Base-by-base conservation (phyloP, 1,140 invertebrate species). In the Danaus plexippus region DNA sequence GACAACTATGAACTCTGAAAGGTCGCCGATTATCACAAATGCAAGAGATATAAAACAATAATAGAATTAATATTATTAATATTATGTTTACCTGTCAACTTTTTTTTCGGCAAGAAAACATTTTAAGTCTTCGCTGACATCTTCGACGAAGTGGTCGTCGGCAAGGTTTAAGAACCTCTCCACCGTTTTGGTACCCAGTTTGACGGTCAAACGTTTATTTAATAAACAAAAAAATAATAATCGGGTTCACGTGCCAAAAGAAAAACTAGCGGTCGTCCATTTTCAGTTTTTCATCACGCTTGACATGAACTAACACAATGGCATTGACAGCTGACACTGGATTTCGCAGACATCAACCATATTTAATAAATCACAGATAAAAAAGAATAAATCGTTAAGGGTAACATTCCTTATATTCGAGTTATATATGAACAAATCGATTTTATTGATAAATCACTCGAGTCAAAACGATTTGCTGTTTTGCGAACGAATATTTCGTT, bases 161-260 rank as follows among this genome's bases (percentile, higher is more conserved):
- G 83, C 85, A 59, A 84, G 72, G 69, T 75, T 83, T 47, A 88
- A 66, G 62, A 88, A 81, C 56, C 80, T 75, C 63, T 87, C 85
- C 49, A 85, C 74, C 57, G 79, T 85, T 85, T 85, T 87, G 82
- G 86, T 73, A 87, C 84, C 86, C 86, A 88, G 86, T 71, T 88
- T 88, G 85, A 73, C 78, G 80, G 63, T 64, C 55, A 68, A 65
- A 52, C 63, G 47, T 61, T 71, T 63, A 57, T 59, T 59, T 61
- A 61, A 64, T 62, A 71, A 80, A 66, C 63, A 77, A 79, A 71
- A 32, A 72, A 74, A 68, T 67, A 75, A 67, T 68, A 66, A 71
- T 67, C 54, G 64, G 57, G 49, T 77, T 75, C 77, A 76, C 76
- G 68, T 77, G 77, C 73, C 64, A 73, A 73, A 71, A 56, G 67